These are phyloP conservation scores for Cremastobaeus sp. DNA, from an alignment of 2,888 invertebrate genomes.

Conservation along the genomic window DNA sequence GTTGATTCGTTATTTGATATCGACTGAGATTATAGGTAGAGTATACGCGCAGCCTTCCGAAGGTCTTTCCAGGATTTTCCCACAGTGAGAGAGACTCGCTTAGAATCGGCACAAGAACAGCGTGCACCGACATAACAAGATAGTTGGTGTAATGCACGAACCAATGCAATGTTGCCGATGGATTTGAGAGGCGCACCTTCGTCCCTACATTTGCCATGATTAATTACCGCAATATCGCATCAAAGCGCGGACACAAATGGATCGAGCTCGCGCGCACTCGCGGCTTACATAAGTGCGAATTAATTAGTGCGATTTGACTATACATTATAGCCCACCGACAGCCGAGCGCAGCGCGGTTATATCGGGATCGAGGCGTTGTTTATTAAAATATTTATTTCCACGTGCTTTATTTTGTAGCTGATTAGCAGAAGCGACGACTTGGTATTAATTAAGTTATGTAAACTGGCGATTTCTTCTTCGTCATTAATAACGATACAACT, in stretches of 20 bases:
- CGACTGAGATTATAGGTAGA: conserved; percentile 15
- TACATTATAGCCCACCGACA: no score
- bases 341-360: no score
- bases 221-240: conserved; percentile 31
- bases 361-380: no score
- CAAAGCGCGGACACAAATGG: conserved; percentile 25
- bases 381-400: not conserved
- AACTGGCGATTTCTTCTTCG: no score
- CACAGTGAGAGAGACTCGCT: conserved; percentile 45
- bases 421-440: not conserved
- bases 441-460: not conserved
- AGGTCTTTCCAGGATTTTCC: conserved; percentile 48
- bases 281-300: conserved; percentile 16
- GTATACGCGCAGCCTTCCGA: conserved; percentile 47
- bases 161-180: conserved; percentile 17
- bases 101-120: conserved; percentile 41
- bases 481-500: no score
- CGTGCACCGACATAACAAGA: conserved; percentile 43
- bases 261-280: conserved; percentile 14
- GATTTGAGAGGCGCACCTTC: conserved; percentile 46
- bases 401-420: not conserved
- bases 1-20: conserved; percentile 34
- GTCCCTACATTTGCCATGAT: conserved; percentile 36
- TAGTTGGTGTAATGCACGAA: conserved; percentile 46
- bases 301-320: no score